Conservation (phyloP, 2,888 invertebrate species). For the Reticulitermes lucifugus region DNA sequence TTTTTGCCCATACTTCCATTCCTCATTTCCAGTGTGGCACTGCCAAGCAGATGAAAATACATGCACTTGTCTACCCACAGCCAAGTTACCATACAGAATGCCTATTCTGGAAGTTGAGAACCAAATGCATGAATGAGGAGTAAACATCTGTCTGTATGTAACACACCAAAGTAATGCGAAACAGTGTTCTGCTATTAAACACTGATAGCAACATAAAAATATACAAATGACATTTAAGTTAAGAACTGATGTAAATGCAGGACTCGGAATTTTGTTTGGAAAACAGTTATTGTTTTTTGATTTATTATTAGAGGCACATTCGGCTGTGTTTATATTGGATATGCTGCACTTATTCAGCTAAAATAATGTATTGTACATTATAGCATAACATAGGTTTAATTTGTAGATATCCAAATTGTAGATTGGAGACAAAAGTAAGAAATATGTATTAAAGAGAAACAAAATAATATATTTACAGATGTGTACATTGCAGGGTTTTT, state of each 20-base stretch:
- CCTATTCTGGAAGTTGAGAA: slow-evolving; percentile 1
- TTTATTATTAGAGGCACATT: background rate
- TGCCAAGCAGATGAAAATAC: background rate
- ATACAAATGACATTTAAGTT: background rate
- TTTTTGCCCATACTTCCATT: background rate
- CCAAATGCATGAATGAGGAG: background rate
- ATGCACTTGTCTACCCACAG: background rate
- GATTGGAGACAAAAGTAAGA: background rate
- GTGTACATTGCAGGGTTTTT: background rate
- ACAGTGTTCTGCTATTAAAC: background rate
- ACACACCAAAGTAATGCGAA: slow-evolving; percentile 5
- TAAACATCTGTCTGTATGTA: background rate
- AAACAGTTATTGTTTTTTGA: background rate
- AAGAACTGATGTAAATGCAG: background rate
- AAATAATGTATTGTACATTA: slow-evolving; percentile 10
- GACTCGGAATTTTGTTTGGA: background rate
- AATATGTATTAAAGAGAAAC: background rate
- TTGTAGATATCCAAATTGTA: background rate
- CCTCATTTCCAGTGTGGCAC: background rate
- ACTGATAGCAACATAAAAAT: background rate
- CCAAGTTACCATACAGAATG: slow-evolving; percentile 14
- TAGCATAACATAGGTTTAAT: background rate
- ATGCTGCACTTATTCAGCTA: background rate
- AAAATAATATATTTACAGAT: slow-evolving; percentile 2
- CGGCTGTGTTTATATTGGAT: slow-evolving; percentile 5